Conservation (phyloP, 2,888 invertebrate genomes). For the Thymelicus sylvestris region DNA sequence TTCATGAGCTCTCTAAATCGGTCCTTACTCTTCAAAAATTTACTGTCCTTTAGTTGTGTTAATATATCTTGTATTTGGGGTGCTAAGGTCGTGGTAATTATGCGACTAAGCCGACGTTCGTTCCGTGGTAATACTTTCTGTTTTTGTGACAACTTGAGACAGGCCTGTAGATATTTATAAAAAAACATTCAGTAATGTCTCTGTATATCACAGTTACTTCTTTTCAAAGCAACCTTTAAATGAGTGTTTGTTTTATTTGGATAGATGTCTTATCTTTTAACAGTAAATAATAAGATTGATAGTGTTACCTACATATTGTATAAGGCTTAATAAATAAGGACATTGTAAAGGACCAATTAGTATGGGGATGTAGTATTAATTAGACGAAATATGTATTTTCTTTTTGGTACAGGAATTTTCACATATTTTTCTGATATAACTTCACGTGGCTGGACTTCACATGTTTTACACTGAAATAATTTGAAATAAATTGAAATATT, state of each 20-base stretch:
- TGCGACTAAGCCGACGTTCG: background rate
- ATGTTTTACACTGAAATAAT: constrained; percentile 65
- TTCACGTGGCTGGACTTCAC: constrained; percentile 47
- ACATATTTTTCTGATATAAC: constrained; percentile 48
- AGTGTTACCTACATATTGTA: too few relatives aligned
- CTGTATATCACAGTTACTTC: background rate
- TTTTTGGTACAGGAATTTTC: constrained; percentile 63
- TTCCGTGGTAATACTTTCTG: background rate
- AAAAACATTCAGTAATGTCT: background rate
- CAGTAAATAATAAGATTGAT: background rate
- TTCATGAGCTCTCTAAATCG: constrained; percentile 50
- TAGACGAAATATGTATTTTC: constrained; percentile 62
- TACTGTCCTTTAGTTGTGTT: constrained; percentile 53
- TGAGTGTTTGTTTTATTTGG: background rate
- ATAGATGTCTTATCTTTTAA: background rate
- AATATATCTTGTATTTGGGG: constrained; percentile 57
- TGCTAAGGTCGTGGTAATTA: constrained; percentile 48
- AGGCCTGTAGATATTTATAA: constrained; percentile 9
- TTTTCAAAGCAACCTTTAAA: background rate
- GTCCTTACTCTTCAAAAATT: constrained; percentile 52
- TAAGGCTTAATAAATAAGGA: background rate
- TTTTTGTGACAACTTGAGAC: constrained; percentile 12
- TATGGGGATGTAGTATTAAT: constrained; percentile 63
- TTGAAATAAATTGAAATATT: background rate
- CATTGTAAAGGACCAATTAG: constrained; percentile 42